phyloP scores from a whole-genome alignment of 2,113 vertebrate species.

The Dromaius novaehollandiae region DNA sequence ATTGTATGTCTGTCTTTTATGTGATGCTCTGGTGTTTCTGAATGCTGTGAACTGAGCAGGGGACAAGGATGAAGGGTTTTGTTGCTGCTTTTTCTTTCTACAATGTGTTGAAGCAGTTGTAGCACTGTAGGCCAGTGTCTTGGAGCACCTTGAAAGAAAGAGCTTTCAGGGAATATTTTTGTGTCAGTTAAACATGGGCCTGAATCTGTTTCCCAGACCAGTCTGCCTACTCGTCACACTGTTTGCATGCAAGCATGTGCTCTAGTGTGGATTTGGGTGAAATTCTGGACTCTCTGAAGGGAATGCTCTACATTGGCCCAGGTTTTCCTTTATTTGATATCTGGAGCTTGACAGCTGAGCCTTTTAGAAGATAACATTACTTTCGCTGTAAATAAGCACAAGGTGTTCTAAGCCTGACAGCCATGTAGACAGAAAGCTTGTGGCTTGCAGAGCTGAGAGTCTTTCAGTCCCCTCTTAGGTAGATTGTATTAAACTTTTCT shows the following conservation, averaged over 20 bases:
- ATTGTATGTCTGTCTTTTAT: constrained; percentile 78
- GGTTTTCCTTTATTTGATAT: neutral
- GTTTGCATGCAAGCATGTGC: neutral
- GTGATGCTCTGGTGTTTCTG: neutral
- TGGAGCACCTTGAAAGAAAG: neutral
- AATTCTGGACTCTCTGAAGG: neutral
- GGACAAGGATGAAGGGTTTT: neutral
- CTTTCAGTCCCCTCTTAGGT: neutral
- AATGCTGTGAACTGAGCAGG: neutral
- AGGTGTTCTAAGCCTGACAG: neutral
- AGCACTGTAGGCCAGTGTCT: neutral
- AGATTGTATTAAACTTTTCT: neutral
- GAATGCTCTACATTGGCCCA: neutral
- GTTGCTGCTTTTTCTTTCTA: neutral
- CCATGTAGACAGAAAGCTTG: neutral
- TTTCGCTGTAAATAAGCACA: neutral
- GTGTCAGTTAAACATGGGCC: neutral
- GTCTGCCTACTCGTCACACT: neutral
- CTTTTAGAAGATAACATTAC: neutral
- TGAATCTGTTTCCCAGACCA: neutral
- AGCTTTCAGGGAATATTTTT: neutral
- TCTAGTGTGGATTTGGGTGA: neutral
- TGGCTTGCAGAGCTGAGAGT: neutral
- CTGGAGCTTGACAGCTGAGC: neutral
- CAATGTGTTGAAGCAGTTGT: neutral